phyloP scores from a whole-genome alignment of 2,888 invertebrate genomes.

The Pogonocherus hispidulus region DNA sequence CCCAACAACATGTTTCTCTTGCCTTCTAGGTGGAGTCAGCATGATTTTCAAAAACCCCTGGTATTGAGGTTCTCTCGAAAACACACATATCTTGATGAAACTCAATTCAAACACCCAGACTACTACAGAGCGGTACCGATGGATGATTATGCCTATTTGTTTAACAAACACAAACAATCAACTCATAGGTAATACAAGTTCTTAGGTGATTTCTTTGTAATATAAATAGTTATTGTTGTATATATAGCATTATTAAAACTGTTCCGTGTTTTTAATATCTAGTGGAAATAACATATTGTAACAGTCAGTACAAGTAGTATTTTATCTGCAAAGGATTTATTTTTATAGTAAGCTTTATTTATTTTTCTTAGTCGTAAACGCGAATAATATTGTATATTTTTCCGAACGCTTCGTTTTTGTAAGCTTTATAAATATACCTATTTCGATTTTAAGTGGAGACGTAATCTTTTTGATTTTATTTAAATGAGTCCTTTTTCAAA shows the following conservation, averaged over 20 bases:
- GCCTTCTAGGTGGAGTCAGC: constrained; percentile 56
- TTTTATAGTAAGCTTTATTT: constrained; percentile 29
- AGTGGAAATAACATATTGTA: constrained; percentile 13
- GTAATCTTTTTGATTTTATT: not conserved
- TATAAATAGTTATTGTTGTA: constrained; percentile 41
- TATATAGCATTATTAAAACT: constrained; percentile 43
- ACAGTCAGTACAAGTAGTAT: constrained; percentile 32
- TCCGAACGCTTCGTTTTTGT: constrained; percentile 15
- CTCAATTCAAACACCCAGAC: constrained; percentile 53
- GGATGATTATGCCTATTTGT: constrained; percentile 62
- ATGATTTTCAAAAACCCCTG: constrained; percentile 58
- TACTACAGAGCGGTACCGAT: constrained; percentile 60
- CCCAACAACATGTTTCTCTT: constrained; percentile 55
- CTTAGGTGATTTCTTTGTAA: constrained; percentile 38
- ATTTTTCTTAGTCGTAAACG: constrained; percentile 30
- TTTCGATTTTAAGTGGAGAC: constrained; percentile 10
- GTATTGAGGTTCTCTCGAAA: constrained; percentile 62
- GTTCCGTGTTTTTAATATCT: constrained; percentile 34
- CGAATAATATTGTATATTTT: constrained; percentile 17
- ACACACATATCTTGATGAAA: constrained; percentile 52
- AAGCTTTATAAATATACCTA: constrained; percentile 15
- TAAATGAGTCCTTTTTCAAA: not conserved
- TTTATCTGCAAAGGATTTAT: constrained; percentile 26
- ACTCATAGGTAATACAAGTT: constrained; percentile 46
- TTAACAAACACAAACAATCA: constrained; percentile 57